Evolutionary conservation across 2,113 vertebrate species (phyloP), one percentile per base, ranked within the genome.

Genomic region (Bufo bufo): DNA sequence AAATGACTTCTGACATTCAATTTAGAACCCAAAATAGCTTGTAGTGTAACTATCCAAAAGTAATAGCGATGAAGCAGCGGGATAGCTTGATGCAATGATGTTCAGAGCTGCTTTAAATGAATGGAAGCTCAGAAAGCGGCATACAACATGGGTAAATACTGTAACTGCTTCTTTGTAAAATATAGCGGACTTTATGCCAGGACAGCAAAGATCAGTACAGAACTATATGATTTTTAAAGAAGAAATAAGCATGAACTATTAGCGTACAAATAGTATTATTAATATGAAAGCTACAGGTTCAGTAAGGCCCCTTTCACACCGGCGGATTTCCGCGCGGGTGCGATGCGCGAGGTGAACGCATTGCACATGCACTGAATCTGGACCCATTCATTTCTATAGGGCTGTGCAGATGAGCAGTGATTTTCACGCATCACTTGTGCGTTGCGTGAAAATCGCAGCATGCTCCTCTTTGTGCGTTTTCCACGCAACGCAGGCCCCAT

Each of bases 1-100:
- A 92, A 91, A 91, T 91, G 4, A 87, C 49, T 92, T 90, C 71
- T 90, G 86, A 90, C 85, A 88, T 90, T 86, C 85, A 89, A 93
- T 92, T 89, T 93, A 77, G 91, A 91, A 89, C 54, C 45, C 63
- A 87, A 88, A 84, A 85, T 81, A 90, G 59, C 87, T 90, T 89
- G 72, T 84, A 91, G 78, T 89, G 58, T 89, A 91, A 59, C 85
- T 91, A 19, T 89, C 52, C 75, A 88, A 72, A 56, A 90, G 50
- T 87, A 92, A 90, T 80, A 87, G 86, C 69, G 52, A 84, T 23
- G 84, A 69, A 90, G 20, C 4, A 85, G 49, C 69, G 83, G 72
- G 88, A 3, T 61, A 89, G 77, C 85, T 91, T 87, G 78, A 85
- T 91, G 69, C 8, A 90, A 89, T 82, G 14, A 78, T 90, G 90